phyloP scores from a whole-genome alignment of 2,888 invertebrate genomes.

The Andrena camellia region DNA sequence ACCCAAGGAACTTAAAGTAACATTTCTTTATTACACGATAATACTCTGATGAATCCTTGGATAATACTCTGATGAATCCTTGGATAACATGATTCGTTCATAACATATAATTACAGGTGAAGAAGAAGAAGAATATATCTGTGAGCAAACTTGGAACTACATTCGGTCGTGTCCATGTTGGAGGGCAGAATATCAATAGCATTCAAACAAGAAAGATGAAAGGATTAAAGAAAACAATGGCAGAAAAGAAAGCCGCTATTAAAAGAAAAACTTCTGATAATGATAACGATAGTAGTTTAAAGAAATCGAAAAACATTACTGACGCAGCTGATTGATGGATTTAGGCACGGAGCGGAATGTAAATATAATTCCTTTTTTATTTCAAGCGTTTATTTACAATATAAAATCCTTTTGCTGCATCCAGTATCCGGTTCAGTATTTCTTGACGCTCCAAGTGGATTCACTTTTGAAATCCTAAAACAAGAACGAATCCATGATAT shows the following conservation, averaged over 20 bases:
- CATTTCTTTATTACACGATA: neutral
- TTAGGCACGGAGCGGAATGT: neutral
- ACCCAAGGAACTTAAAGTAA: conserved; percentile 91
- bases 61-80: neutral
- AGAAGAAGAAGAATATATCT: conserved; percentile 96
- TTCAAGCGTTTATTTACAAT: conserved; percentile 21
- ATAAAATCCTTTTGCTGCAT: conserved; percentile 4
- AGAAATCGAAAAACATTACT: conserved; percentile 61
- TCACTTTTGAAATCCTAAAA: conserved; percentile 74
- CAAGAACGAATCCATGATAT: conserved; percentile 13
- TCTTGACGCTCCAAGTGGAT: conserved; percentile 73
- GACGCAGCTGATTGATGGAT: conserved; percentile 49
- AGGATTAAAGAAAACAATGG: conserved; percentile 91
- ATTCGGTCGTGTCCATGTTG: conserved; percentile 96
- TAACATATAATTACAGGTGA: conserved; percentile 85
- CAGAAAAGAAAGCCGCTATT: conserved; percentile 88
- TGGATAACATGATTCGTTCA: neutral
- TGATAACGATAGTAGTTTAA: conserved; percentile 59
- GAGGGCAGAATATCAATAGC: conserved; percentile 93
- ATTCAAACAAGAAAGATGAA: conserved; percentile 97
- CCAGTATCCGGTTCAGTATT: conserved; percentile 30
- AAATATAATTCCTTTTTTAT: conserved; percentile 26
- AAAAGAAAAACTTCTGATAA: conserved; percentile 86
- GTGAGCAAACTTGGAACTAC: conserved; percentile 95
- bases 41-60: neutral